These are phyloP conservation scores for Montifringilla adamsi DNA, from an alignment of 2,113 vertebrate genomes.

Conservation along the genomic window DNA sequence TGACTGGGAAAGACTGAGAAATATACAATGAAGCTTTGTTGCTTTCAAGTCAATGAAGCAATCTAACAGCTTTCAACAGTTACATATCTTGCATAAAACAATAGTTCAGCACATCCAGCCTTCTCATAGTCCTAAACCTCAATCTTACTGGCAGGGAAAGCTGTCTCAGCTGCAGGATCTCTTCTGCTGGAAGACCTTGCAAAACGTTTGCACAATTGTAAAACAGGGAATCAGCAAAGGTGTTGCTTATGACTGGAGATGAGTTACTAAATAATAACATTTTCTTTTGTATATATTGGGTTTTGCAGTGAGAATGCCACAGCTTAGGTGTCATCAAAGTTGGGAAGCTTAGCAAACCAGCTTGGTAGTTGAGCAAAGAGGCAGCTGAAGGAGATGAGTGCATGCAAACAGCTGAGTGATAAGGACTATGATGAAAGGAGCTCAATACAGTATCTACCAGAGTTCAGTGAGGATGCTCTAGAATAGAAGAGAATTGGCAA, in stretches of 20 bases:
- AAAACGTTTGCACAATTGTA: neutral
- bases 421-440: neutral
- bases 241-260: neutral
- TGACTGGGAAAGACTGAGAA: neutral
- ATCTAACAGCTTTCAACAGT: constrained; percentile 17
- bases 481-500: neutral
- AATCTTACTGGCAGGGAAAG: neutral
- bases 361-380: neutral
- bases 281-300: neutral
- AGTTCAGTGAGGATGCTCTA: neutral
- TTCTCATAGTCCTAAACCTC: neutral
- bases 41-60: neutral
- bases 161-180: neutral
- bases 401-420: neutral
- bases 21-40: neutral
- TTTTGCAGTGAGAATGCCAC: neutral
- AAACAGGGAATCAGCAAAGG: neutral
- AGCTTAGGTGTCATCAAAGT: neutral
- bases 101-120: neutral
- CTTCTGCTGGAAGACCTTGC: neutral
- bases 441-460: neutral
- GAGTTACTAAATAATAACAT: neutral
- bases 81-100: neutral
- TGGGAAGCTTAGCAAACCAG: neutral
- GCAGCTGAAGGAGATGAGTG: neutral